Evolutionary conservation across 1,140 invertebrate genomes (phyloP), one percentile per base, ranked within the genome.

Genomic region (Aethina tumida): DNA sequence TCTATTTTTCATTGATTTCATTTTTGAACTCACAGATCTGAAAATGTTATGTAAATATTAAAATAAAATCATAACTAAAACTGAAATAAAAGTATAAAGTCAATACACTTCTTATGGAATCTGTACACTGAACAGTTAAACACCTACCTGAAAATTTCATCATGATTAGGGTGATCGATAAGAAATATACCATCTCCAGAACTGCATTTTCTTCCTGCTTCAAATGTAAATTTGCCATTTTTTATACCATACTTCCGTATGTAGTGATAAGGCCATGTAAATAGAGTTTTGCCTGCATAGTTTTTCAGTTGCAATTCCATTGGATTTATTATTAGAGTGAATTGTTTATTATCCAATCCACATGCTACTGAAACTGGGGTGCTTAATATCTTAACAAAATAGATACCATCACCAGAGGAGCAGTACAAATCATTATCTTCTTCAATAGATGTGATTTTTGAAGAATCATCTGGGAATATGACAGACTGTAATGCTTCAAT

Each of bases 351-450:
- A 50, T 80, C 75, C 19, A 91, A 66, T 25, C 74, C 71, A 63
- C 84, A 89, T 35, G 78, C 65, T 18, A 69, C 73, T 4, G 83
- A 85, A 6, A 83, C 82, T 44, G 87, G 82, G 1, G 85, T 84
- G 24, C 80, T 68, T 35, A 81, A 73, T 46, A 88, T 66, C 64
- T 77, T 82, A 3, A 89, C 81, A 39, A 73, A 74, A 58, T 86
- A 89, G 13, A 88, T 44, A 31, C 81, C 80, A 65, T 86, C 81
- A 19, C 75, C 77, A 48, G 79, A 82, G 16, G 83, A 80, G 47
- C 82, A 87, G 52, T 89, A 89, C 2, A 90, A 60, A 60, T 88
- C 82, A 63, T 89, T 89, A 53, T 89, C 84, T 67, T 90, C 84
- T 65, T 87, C 81, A 50, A 84, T 80, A 35, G 63, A 63, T 3